Conservation (phyloP, 2,888 invertebrate species). For the Nomada goodeniana region DNA sequence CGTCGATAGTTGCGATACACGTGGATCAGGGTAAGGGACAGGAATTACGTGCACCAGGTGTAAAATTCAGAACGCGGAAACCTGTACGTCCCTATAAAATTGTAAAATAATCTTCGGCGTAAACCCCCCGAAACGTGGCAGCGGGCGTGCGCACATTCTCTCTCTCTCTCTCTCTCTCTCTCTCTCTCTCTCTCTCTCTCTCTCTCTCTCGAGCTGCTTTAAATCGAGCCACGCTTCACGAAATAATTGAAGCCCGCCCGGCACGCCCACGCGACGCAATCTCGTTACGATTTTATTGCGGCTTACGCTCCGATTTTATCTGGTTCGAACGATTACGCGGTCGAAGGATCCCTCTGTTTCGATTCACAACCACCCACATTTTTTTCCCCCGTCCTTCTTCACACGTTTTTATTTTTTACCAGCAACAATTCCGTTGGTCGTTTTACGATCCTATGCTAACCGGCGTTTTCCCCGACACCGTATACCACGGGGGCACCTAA, state of each 20-base stretch:
- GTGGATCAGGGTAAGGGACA: slow-evolving; percentile 24
- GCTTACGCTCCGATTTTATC: slow-evolving; percentile 67
- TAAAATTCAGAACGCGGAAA: slow-evolving; percentile 67
- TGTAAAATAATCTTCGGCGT: slow-evolving; percentile 67
- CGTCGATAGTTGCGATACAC: slow-evolving; percentile 2
- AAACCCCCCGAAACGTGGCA: slow-evolving; percentile 44
- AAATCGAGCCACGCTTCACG: slow-evolving; percentile 62
- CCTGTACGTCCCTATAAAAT: slow-evolving; percentile 62
- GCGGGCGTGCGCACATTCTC: neutral
- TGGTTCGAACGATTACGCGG: slow-evolving; percentile 61
- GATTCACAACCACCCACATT: slow-evolving; percentile 15
- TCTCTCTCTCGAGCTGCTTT: slow-evolving; percentile 49
- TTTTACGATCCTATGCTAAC: slow-evolving; percentile 19
- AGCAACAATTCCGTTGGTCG: slow-evolving; percentile 18
- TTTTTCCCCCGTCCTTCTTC: neutral
- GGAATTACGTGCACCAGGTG: slow-evolving; percentile 40
- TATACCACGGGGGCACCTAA: slow-evolving; percentile 2
- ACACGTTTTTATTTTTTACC: slow-evolving; percentile 12
- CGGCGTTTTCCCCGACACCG: neutral
- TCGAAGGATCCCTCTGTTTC: slow-evolving; percentile 57
- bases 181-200: too few species aligned
- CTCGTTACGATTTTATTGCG: slow-evolving; percentile 71
- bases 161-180: too few species aligned
- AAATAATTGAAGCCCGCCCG: slow-evolving; percentile 70
- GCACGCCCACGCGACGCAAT: slow-evolving; percentile 60